Evolutionary conservation across 2,888 invertebrate genomes (phyloP).

Genomic region (Trypoxylon attenuatum): DNA sequence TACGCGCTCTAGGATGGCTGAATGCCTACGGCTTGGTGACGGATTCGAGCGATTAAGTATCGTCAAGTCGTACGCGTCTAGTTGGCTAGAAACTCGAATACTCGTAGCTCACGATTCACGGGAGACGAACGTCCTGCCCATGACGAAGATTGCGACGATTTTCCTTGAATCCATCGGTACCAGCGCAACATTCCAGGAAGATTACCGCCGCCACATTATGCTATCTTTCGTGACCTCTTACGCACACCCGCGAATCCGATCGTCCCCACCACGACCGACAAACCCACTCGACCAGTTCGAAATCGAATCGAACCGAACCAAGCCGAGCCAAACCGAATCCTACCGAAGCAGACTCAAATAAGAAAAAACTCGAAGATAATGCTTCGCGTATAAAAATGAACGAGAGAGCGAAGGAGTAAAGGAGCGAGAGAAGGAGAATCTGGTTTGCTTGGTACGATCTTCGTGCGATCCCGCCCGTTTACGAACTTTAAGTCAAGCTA

Average conservation of each 20-base stretch:
- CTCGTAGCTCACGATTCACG: conserved; percentile 23
- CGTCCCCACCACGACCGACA: conserved; percentile 6
- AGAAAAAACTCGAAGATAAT: no score
- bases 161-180: conserved; percentile 36
- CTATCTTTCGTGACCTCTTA: conserved; percentile 28
- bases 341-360: no score
- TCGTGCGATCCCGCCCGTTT: no score
- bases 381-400: no score
- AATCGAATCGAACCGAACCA: not conserved
- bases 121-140: conserved; percentile 7
- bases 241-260: conserved; percentile 11
- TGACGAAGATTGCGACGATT: conserved; percentile 38
- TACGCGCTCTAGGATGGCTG: not conserved
- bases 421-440: no score
- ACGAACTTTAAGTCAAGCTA: no score
- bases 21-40: not conserved
- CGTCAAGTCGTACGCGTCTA: no score
- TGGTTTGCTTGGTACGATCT: no score
- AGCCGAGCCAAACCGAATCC: no score
- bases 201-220: conserved; percentile 33
- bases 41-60: no score
- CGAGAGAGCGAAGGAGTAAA: no score
- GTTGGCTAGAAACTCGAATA: no score
- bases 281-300: not conserved
- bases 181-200: conserved; percentile 34